These are phyloP conservation scores for Dascillus cervinus DNA, from an alignment of 2,888 invertebrate genomes.

Conservation along the genomic window DNA sequence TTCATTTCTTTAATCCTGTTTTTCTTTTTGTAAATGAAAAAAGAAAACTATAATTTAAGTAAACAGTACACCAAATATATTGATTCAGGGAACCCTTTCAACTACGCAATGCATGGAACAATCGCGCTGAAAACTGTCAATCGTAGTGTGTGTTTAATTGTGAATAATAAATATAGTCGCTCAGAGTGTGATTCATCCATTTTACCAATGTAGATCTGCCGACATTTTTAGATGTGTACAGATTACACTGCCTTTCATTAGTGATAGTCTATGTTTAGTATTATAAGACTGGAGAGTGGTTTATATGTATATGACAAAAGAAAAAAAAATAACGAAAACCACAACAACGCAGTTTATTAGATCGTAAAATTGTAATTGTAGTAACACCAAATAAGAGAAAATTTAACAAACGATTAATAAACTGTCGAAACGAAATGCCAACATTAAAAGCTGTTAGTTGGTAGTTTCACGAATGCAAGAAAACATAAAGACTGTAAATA, in stretches of 20 bases:
- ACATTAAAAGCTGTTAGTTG: too few species aligned
- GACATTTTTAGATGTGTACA: conserved; percentile 20
- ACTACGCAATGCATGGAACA: conserved; percentile 10
- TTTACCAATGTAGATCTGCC: conserved; percentile 22
- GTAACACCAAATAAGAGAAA: too few species aligned
- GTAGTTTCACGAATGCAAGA: too few species aligned
- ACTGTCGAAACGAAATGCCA: too few species aligned
- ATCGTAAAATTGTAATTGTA: too few species aligned
- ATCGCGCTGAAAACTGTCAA: conserved; percentile 30
- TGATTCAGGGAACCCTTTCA: conserved; percentile 39
- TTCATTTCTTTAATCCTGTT: conserved; percentile 12
- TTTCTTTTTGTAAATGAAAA: conserved; percentile 5
- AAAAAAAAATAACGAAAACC: too few species aligned
- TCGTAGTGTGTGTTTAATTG: conserved; percentile 32
- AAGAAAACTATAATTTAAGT: conserved; percentile 14
- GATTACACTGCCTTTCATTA: conserved; percentile 24
- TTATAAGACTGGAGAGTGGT: conserved; percentile 19
- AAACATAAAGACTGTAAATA: too few species aligned
- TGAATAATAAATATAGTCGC: conserved; percentile 36
- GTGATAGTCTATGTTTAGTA: conserved; percentile 22
- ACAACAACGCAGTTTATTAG: conserved; percentile 6
- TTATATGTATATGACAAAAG: too few species aligned
- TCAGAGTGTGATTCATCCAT: conserved; percentile 33
- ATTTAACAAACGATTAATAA: too few species aligned
- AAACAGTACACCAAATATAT: conserved; percentile 41